Evolutionary conservation across 2,113 vertebrate species (phyloP), one percentile per base, ranked within the genome.

Genomic region (Maccullochella peelii): DNA sequence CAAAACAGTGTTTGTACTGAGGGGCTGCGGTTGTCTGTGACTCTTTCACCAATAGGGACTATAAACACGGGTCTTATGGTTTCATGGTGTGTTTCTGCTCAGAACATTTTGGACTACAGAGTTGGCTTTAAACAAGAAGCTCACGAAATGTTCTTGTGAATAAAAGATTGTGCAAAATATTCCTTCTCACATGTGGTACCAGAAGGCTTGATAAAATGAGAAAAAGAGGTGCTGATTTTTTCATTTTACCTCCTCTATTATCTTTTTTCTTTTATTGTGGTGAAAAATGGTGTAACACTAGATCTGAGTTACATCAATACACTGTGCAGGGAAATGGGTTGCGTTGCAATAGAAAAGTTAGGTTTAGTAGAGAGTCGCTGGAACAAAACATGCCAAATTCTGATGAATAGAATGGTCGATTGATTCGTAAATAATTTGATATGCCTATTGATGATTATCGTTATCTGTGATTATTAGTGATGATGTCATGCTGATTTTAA

Each of bases 1-100:
- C 70, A 77, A 88, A 82, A 80, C 66, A 54, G 47, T 44, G 47
- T 80, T 88, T 84, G 66, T 84, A 38, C 72, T 66, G 58, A 73
- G 58, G 61, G 73, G 71, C 57, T 85, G 76, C 73, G 81, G 55
- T 16, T 36, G 57, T 78, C 70, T 77, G 61, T 49, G 72, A 63
- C 58, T 49, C 77, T 66, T 82, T 88, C 70, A 89, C 82, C 80
- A 84, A 58, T 59, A 67, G 15, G 44, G 77, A 61, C 49, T n/a
- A 57, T 73, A 79, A 89, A 89, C 59, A 74, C 12, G 10, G 27
- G 7, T 50, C 62, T 38, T 38, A 57, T 59, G 58, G 77, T 78
- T 75, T 52, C 57, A 55, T 14, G 25, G 33, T 76, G 42, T 65
- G 18, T 66, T 77, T 80, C 14, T 72, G 12, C 21, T 73, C 7